These are phyloP conservation scores for Bedellia somnulentella DNA, from an alignment of 2,888 invertebrate genomes.

Conservation along the genomic window DNA sequence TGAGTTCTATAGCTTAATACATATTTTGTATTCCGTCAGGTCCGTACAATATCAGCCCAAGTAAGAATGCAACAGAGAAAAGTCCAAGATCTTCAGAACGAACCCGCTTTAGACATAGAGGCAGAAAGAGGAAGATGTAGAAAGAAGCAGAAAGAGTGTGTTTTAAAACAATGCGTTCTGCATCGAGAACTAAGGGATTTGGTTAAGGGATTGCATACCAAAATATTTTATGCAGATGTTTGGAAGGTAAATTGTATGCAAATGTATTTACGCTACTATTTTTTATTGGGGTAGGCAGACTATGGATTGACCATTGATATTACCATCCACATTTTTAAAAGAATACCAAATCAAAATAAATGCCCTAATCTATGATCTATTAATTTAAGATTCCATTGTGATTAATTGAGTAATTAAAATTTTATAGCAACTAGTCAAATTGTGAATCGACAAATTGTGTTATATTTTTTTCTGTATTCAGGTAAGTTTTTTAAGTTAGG, in stretches of 20 bases:
- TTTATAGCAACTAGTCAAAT: too few relatives aligned
- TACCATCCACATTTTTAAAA: too few relatives aligned
- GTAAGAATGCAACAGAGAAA: conserved; percentile 31
- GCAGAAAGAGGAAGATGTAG: conserved; percentile 17
- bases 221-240: conserved; percentile 22
- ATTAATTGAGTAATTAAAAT: too few relatives aligned
- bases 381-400: too few relatives aligned
- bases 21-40: conserved; percentile 16
- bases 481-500: too few relatives aligned
- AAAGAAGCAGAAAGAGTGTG: conserved; percentile 15
- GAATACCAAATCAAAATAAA: too few relatives aligned
- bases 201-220: conserved; percentile 19
- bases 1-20: neutral
- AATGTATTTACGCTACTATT: too few relatives aligned
- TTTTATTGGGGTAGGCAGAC: too few relatives aligned
- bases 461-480: too few relatives aligned
- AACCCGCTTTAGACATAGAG: conserved; percentile 26
- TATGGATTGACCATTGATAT: too few relatives aligned
- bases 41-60: conserved; percentile 26
- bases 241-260: conserved; percentile 20
- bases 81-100: conserved; percentile 26
- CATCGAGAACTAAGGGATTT: conserved; percentile 20
- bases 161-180: conserved; percentile 23
- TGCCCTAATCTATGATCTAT: too few relatives aligned
- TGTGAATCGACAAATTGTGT: too few relatives aligned